Evolutionary conservation across 2,888 invertebrate genomes (phyloP).

Genomic region (Diplolepis rosae): DNA sequence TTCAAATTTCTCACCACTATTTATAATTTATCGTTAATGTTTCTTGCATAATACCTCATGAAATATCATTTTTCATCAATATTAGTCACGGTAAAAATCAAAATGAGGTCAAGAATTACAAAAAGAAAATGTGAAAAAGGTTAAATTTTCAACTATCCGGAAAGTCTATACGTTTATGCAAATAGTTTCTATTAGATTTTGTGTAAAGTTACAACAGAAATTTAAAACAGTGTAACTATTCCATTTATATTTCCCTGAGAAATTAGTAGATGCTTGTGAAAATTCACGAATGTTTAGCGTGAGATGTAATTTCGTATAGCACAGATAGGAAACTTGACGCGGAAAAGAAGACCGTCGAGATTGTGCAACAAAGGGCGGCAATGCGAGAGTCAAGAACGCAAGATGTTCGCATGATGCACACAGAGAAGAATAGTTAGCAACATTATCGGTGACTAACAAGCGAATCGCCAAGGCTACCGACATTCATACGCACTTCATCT

Average conservation of each 20-base stretch:
- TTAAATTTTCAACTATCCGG: too few species aligned
- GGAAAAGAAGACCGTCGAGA: conserved; percentile 44
- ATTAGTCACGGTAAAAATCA: too few species aligned
- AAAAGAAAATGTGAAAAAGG: too few species aligned
- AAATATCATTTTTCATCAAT: too few species aligned
- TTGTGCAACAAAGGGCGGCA: conserved; percentile 57
- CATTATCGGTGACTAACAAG: conserved; percentile 62
- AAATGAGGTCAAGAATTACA: too few species aligned
- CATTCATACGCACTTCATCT: not conserved
- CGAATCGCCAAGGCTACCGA: conserved; percentile 57
- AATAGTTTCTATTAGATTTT: too few species aligned
- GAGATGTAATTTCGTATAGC: conserved; percentile 2
- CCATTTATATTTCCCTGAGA: not conserved
- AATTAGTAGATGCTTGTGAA: conserved; percentile 1
- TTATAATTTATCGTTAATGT: too few species aligned
- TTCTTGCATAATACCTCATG: too few species aligned
- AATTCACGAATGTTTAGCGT: not conserved
- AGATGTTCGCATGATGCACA: conserved; percentile 42
- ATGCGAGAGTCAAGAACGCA: conserved; percentile 58
- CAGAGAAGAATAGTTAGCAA: conserved; percentile 57
- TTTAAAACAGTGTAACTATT: too few species aligned
- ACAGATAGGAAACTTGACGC: conserved; percentile 26
- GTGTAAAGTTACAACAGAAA: too few species aligned
- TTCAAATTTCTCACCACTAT: too few species aligned
- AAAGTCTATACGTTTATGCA: too few species aligned